Evolutionary conservation across 2,888 invertebrate species (phyloP), one percentile per base, ranked within the genome.

Genomic region (Mesorhabditis spiculigera): DNA sequence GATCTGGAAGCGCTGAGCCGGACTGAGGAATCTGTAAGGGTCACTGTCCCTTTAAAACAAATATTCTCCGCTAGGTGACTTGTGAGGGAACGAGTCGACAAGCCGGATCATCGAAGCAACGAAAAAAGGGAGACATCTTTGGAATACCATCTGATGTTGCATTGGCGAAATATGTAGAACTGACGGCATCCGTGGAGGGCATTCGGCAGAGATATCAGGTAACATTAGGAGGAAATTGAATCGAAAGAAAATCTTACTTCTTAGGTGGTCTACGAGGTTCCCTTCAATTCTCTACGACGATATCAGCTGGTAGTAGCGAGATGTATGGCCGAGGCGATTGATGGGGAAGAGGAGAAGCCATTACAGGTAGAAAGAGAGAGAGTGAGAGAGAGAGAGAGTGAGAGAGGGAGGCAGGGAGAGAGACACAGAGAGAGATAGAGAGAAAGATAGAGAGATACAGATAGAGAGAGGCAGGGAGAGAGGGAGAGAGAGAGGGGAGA

Each of bases 111-210:
- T 28, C 28, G 3, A 28, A 28, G 3, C 28, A 28, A 28, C 28
- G 58, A n/a, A 50, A 50, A 50, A 10, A n/a, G n/a, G 58, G 58
- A 50, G 75, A 75, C 10, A 72, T 84, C 61, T 81, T 83, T 61
- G 84, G 84, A n/a, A 70, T 75, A 5, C 81, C 83, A 3, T 78
- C 77, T 43, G 83, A 85, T 69, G 84, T 85, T 5, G 85, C 85
- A 2, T 70, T 85, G 45, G 77, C 83, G 10, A 74, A 81, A 44
- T 85, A 85, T 68, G 85, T 85, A 3, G 84, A 85, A 64, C 64
- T 68, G 63, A 78, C 74, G 45, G 81, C 83, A 3, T 77, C 77
- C 63, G 81, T 83, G 0, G 82, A 84, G 65, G 84, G 79, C 10
- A 81, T 85, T 44, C 69, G 84, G 16, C 80, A 80, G 64, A 71